phyloP scores from a whole-genome alignment of 2,797 vertebrate genomes.

The Lepus townsendii region DNA sequence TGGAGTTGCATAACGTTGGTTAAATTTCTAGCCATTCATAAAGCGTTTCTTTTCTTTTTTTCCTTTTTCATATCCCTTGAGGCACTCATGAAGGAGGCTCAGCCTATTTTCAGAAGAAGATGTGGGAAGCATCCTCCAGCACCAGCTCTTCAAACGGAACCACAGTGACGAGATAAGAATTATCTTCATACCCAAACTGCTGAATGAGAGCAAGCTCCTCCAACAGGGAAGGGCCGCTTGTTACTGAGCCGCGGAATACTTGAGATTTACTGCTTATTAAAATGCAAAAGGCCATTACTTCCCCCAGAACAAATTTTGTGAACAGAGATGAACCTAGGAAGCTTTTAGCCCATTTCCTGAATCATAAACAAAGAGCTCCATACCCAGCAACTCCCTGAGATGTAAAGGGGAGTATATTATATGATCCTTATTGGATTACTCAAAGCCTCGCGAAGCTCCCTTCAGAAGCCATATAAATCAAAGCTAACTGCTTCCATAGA shows the following conservation, averaged over 20 bases:
- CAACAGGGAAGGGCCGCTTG: conserved; percentile 46
- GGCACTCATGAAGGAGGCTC: not conserved
- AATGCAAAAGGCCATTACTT: conserved; percentile 82
- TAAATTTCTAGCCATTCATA: conserved; percentile 43
- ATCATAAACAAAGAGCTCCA: conserved; percentile 82
- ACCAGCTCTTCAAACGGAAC: conserved; percentile 35
- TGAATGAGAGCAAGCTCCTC: conserved; percentile 61
- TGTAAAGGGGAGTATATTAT: conserved; percentile 74
- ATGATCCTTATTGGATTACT: conserved; percentile 84
- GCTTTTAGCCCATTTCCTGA: conserved; percentile 85
- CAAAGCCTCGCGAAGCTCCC: conserved; percentile 76
- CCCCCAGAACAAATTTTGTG: conserved; percentile 77
- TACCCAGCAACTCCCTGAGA: conserved; percentile 79
- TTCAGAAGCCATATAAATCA: conserved; percentile 84
- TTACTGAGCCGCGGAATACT: conserved; percentile 63
- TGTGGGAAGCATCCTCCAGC: not conserved
- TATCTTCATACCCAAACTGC: conserved; percentile 53
- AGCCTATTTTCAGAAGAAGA: conserved; percentile 34
- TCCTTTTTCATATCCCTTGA: not conserved
- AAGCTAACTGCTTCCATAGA: conserved; percentile 82
- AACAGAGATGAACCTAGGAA: conserved; percentile 84
- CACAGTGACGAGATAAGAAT: conserved; percentile 10
- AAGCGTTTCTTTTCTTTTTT: not conserved
- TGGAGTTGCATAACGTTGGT: not conserved
- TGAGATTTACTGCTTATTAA: conserved; percentile 86